These are phyloP conservation scores for Alces alces DNA, from an alignment of 2,113 vertebrate species.

Conservation along the genomic window DNA sequence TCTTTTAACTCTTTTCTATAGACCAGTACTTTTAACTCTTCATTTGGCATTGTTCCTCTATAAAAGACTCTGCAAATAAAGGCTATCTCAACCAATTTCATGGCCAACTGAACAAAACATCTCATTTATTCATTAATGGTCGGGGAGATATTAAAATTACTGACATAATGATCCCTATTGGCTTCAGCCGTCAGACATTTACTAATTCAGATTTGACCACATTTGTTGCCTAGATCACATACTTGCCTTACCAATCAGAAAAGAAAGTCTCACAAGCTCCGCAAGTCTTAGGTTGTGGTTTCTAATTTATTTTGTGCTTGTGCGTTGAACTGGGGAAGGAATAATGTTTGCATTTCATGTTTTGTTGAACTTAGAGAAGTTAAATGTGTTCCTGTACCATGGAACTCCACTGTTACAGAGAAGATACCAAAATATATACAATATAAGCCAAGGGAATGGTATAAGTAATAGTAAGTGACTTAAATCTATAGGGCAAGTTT, in stretches of 20 bases:
- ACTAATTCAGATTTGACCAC: background rate
- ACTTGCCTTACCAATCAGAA: background rate
- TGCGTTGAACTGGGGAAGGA: background rate
- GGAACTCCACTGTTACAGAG: background rate
- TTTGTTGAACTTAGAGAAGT: background rate
- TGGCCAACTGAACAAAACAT: background rate
- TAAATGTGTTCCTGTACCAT: background rate
- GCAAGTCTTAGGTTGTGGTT: background rate
- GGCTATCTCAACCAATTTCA: constrained; percentile 8
- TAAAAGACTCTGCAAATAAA: constrained; percentile 27
- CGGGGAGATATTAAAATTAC: constrained; percentile 16
- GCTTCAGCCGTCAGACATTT: background rate
- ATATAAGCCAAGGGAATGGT: background rate
- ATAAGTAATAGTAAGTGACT: background rate
- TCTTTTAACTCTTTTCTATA: background rate
- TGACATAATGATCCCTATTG: background rate
- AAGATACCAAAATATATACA: background rate
- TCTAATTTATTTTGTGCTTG: background rate
- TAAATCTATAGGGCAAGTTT: background rate
- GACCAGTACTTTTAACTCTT: background rate
- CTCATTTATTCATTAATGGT: constrained; percentile 28
- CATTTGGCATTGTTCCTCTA: background rate
- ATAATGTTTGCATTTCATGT: background rate
- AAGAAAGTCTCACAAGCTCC: background rate
- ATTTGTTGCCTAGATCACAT: background rate